A percentile compares a stretch with the other conserved stretches of the same genome.
Evolutionary conservation across 2,797 vertebrate genomes (phyloP).

Genomic region (Coregonus suidteri): DNA sequence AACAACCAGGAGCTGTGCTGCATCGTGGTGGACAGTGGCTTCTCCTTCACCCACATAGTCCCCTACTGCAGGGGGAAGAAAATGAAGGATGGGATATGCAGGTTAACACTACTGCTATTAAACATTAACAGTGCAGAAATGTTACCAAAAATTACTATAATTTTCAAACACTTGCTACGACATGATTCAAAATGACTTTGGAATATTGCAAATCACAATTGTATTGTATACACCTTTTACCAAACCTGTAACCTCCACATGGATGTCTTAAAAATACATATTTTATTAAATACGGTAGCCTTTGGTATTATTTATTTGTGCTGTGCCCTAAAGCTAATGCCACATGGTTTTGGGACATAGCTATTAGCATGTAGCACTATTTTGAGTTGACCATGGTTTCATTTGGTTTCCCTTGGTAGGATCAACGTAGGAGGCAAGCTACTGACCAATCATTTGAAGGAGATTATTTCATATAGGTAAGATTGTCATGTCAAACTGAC

Average conservation of each 20-base stretch:
- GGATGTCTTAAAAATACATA: not conserved
- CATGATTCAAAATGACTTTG: not conserved
- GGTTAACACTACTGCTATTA: slow-evolving; percentile 67
- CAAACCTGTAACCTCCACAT: not conserved
- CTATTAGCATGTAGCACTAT: not conserved
- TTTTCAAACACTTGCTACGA: not conserved
- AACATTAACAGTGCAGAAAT: not conserved
- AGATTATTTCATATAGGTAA: slow-evolving; percentile 98
- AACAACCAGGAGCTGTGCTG: slow-evolving; percentile 90
- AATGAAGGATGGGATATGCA: slow-evolving; percentile 93
- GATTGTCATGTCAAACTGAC: not conserved
- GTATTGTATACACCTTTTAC: not conserved
- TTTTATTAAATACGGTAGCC: not conserved
- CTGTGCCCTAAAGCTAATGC: too few relatives aligned
- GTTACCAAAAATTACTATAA: not conserved
- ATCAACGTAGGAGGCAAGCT: slow-evolving; percentile 97
- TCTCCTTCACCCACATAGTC: slow-evolving; percentile 95
- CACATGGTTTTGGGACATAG: too few relatives aligned
- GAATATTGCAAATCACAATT: not conserved
- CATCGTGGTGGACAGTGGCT: slow-evolving; percentile 93
- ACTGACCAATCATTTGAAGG: slow-evolving; percentile 96
- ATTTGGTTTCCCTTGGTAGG: slow-evolving; percentile 66
- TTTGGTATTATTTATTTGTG: too few relatives aligned
- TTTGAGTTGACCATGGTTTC: not conserved
- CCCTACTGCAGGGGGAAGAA: slow-evolving; percentile 94